Base-by-base conservation (phyloP, 2,113 vertebrate species). In the Oncorhynchus mykiss region DNA sequence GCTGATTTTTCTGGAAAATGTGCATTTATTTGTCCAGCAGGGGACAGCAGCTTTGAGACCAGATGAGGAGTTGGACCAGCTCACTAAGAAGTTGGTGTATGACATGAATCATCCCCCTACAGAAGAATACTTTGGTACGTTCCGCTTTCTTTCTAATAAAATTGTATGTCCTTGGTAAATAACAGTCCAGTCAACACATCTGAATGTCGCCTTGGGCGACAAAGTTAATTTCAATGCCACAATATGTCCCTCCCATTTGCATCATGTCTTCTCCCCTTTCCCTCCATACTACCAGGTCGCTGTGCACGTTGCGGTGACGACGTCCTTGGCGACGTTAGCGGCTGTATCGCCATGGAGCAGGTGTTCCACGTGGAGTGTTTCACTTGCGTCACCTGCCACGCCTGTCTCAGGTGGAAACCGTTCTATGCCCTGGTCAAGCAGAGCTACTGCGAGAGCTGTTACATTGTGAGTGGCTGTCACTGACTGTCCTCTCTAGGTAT, bases 291-390 rank as follows among this genome's bases (percentile, higher is more conserved):
- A 9, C 9, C 82, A 95, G 94, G 94, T 1, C 93, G 93, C 73
- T 95, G 95, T 12, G 92, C 93, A 2, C 91, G 93, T 5, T 97
- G 96, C 0, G 96, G 96, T 1, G 95, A 96, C 86, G 95, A 96
- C 1, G 95, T 97, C 73, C 92, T 96, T 0, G 95, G 95, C 0
- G 96, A 96, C 0, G 96, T 95, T 69, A 96, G 93, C 0, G 96
- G 96, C 29, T 96, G 95, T 3, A 93, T 96, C 34, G 96, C 96
- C 82, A 95, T 97, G 88, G 96, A 96, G 82, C 95, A 96, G 20
- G 94, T 97, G 82, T 97, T 97, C 84, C 96, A 97, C 0, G 95
- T 96, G 34, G 94, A 95, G 77, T 97, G 96, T 76, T 96, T 97
- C 79, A 95, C 94, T 3, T 97, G 96, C 27, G 92, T 94, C 70